Percentiles rank a stretch among this genome's conserved stretches.
Evolutionary conservation across 2,888 invertebrate species (phyloP).

Genomic region (Hirtodrosophila trivittata): DNA sequence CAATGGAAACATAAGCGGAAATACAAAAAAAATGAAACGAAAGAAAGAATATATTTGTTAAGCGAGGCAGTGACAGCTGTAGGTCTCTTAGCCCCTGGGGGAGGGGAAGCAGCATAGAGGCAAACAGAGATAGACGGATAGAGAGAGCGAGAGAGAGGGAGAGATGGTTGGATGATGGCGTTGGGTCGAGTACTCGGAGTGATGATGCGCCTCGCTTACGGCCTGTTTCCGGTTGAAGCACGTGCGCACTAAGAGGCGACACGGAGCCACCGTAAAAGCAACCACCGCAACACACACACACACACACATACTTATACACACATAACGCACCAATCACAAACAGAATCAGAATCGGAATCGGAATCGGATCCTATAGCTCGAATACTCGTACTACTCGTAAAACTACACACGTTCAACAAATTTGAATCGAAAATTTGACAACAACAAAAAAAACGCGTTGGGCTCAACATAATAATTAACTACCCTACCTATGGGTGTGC

Average conservation of each 20-base stretch:
- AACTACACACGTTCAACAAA: slow-evolving; percentile 76
- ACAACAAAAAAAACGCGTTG: slow-evolving; percentile 46
- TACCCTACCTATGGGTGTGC: slow-evolving; percentile 12
- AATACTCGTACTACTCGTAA: slow-evolving; percentile 74
- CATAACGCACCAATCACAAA: slow-evolving; percentile 52
- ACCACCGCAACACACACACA: slow-evolving; percentile 43
- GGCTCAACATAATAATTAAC: slow-evolving; percentile 73
- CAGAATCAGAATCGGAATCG: slow-evolving; percentile 10
- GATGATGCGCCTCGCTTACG: slow-evolving; percentile 78
- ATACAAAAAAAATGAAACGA: slow-evolving; percentile 58
- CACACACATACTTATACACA: background rate
- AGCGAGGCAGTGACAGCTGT: slow-evolving; percentile 60
- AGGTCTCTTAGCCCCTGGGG: slow-evolving; percentile 7
- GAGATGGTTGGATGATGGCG: slow-evolving; percentile 22
- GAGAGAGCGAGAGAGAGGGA: slow-evolving; percentile 5
- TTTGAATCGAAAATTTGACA: slow-evolving; percentile 58
- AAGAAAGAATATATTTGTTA: too few species aligned
- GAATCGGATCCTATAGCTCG: slow-evolving; percentile 6
- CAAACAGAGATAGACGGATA: slow-evolving; percentile 28
- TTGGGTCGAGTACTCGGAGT: slow-evolving; percentile 19
- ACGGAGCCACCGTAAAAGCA: slow-evolving; percentile 40
- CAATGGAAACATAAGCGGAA: slow-evolving; percentile 72
- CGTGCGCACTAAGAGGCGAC: slow-evolving; percentile 75
- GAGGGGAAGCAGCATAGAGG: slow-evolving; percentile 10
- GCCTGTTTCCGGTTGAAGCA: slow-evolving; percentile 82